phyloP scores from a whole-genome alignment of 2,113 vertebrate genomes.

The Cygnus buccinator region DNA sequence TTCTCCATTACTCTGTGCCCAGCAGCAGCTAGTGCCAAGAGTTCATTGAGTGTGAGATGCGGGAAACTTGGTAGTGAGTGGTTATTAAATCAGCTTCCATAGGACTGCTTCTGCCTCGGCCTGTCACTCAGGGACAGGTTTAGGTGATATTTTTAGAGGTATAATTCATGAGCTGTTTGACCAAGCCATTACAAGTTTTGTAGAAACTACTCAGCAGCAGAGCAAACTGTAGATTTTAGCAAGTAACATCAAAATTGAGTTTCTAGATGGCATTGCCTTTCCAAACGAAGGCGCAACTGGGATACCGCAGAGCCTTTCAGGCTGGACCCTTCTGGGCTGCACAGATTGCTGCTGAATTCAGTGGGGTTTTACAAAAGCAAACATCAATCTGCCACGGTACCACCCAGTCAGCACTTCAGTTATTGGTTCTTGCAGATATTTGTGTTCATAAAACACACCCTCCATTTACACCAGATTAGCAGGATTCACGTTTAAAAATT shows the following conservation, averaged over 20 bases:
- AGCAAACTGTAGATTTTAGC: background rate
- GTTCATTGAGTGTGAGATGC: background rate
- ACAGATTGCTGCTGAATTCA: background rate
- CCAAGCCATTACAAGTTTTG: background rate
- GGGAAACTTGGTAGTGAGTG: background rate
- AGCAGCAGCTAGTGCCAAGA: background rate
- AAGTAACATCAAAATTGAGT: background rate
- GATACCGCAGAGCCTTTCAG: background rate
- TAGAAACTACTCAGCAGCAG: background rate
- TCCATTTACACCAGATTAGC: background rate
- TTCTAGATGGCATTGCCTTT: background rate
- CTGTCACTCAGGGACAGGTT: background rate
- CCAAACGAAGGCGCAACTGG: background rate
- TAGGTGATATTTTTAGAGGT: background rate
- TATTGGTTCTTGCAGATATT: background rate
- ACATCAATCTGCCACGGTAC: background rate
- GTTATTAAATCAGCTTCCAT: background rate
- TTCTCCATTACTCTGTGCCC: background rate
- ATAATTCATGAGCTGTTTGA: background rate
- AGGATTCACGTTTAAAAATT: background rate
- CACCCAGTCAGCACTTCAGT: background rate
- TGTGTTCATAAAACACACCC: background rate
- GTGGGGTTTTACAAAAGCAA: background rate
- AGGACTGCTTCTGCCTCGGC: background rate
- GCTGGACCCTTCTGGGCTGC: background rate